A percentile compares a stretch with the other conserved stretches of the same genome.
phyloP scores from a whole-genome alignment of 2,113 vertebrate species.

The Manacus vitellinus region DNA sequence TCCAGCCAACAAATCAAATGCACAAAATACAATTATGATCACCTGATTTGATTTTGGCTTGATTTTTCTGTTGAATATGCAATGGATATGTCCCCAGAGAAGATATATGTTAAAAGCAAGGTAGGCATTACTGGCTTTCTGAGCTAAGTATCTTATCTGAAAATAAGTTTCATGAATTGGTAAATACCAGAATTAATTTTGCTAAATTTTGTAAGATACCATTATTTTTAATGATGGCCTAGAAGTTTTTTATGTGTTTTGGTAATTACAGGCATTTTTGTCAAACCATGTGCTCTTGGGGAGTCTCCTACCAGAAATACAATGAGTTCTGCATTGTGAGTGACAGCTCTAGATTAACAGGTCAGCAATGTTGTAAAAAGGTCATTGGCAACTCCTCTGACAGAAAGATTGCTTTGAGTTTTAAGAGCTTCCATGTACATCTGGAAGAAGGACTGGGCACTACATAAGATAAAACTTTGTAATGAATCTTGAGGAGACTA shows the following conservation, averaged over 20 bases:
- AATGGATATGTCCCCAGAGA: not conserved
- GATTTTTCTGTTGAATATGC: not conserved
- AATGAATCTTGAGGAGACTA: conserved; percentile 31
- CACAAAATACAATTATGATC: not conserved
- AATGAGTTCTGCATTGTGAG: not conserved
- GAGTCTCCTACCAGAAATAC: not conserved
- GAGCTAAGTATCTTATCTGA: not conserved
- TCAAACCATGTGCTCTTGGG: not conserved
- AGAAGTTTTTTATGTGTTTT: not conserved
- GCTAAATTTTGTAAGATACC: not conserved
- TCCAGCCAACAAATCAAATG: not conserved
- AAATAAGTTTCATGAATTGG: not conserved
- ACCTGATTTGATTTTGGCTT: not conserved
- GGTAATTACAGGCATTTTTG: not conserved
- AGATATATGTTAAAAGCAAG: not conserved
- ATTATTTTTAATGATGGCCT: not conserved
- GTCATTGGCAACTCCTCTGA: not conserved
- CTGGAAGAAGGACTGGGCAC: not conserved
- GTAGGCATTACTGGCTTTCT: not conserved
- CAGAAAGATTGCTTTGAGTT: not conserved
- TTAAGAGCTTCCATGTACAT: not conserved
- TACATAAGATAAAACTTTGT: conserved; percentile 19
- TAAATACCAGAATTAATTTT: not conserved
- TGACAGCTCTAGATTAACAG: conserved; percentile 9
- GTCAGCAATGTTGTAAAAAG: not conserved